Evolutionary conservation across 2,113 vertebrate species (phyloP), one percentile per base, ranked within the genome.

Genomic region (Gymnocephalus cernua): DNA sequence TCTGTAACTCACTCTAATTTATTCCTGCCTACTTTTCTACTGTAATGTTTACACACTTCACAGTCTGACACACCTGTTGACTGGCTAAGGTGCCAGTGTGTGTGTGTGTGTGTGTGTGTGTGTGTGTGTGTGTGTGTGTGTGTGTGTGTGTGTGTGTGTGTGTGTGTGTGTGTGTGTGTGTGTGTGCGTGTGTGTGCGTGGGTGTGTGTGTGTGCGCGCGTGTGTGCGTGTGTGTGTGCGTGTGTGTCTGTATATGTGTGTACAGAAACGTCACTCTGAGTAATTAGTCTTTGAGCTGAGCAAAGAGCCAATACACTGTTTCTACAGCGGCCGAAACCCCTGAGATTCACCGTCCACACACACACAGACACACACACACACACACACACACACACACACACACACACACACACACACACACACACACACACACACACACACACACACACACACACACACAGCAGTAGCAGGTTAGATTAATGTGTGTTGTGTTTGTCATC

Each of bases 401-500:
- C 47, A 69, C 63, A 75, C 72, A 96, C 95, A 94, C 95, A 94
- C 67, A 90, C 95, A 95, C 95, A 85, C 96, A 96, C 96, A 95
- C 95, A 94, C 96, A 94, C 92, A 84, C 94, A 93, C 53, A 79
- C 72, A 74, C 79, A 44, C 68, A 48, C 58, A 76, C 75, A 75
- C 74, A 77, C 74, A 64, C 81, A 47, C 65, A 63, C 73, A 79
- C 61, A 80, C 89, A 77, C 11, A 79, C 72, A 74, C 74, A 83
- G 81, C 73, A 63, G 85, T 83, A 78, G 85, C 89, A 83, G 75
- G 25, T 87, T 87, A 92, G 98, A 99, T 99, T 98, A 98, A 98
- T 98, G 97, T 98, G 97, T 97, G 96, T 95, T 97, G 93, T 97
- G 96, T 95, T 96, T 96, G 95, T 91, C 84, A 95, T 97, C 97